A percentile compares a stretch with the other conserved stretches of the same genome.
phyloP scores from a whole-genome alignment of 2,888 invertebrate species.

The Mythimna ferrago region DNA sequence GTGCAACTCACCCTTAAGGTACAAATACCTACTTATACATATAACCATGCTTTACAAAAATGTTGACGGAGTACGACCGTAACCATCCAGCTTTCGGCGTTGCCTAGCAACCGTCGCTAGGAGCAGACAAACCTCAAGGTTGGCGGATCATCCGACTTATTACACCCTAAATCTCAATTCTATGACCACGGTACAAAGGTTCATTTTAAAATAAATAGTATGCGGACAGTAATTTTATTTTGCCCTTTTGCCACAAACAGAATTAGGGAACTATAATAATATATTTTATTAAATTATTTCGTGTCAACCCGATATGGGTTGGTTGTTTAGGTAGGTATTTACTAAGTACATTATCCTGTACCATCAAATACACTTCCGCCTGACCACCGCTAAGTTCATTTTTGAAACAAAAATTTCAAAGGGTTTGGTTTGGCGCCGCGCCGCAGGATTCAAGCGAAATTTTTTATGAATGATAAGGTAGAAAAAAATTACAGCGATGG shows the following conservation, averaged over 20 bases:
- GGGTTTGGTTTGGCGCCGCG: too few relatives aligned
- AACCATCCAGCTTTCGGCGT: conserved; percentile 49
- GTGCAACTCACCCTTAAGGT: too few relatives aligned
- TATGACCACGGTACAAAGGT: conserved; percentile 14
- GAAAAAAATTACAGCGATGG: too few relatives aligned
- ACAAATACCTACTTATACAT: too few relatives aligned
- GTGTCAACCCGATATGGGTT: not conserved
- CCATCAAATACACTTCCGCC: too few relatives aligned
- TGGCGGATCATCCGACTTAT: conserved; percentile 31
- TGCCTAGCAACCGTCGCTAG: conserved; percentile 72
- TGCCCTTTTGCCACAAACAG: conserved; percentile 10
- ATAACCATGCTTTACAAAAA: conserved; percentile 9
- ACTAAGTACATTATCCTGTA: too few relatives aligned
- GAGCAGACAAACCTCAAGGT: conserved; percentile 56
- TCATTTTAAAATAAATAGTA: conserved; percentile 22
- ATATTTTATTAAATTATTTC: not conserved
- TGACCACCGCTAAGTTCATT: too few relatives aligned
- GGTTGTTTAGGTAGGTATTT: not conserved
- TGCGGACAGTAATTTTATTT: conserved; percentile 21
- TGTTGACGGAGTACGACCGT: conserved; percentile 20
- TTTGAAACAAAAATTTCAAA: too few relatives aligned
- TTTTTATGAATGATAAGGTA: too few relatives aligned
- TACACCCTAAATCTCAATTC: conserved; percentile 21
- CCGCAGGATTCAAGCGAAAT: too few relatives aligned
- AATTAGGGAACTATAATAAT: conserved; percentile 9